Evolutionary conservation across 2,797 vertebrate genomes (phyloP), one percentile per base, ranked within the genome.

Genomic region (Sciurus carolinensis): DNA sequence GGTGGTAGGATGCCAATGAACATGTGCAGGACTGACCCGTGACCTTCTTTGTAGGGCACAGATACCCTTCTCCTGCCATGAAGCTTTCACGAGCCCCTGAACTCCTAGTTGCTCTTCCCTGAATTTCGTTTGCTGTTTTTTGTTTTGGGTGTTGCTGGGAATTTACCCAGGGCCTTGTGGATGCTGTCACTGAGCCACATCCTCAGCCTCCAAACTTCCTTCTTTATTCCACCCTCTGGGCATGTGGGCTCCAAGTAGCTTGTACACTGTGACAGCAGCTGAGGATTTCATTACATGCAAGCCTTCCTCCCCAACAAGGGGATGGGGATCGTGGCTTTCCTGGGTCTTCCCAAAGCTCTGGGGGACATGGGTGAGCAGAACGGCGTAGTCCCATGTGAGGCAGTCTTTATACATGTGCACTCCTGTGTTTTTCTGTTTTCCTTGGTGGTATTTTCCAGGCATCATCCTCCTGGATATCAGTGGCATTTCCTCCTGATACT

Each of bases 21-120:
- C n/a, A 4, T 0, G 0, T 71, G 15, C 26, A 33, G 44, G 80
- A 10, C 26, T 22, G 9, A 50, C n/a, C 67, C 36, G 20, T 76
- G 66, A 67, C 42, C 91, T 92, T 52, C 42, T 30, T 76, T 36
- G 57, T 39, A 69, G 71, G 7, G 28, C 10, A 20, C 26, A 22
- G 33, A 20, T 57, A 15, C 5, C n/a, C n/a, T 20, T 7, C 57
- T 76, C 26, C 73, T 17, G 28, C 71, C 4, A 0, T 0, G 26
- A 79, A 24, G 5, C 52, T 59, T 28, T 72, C 15, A 4, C 0
- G 14, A 4, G 42, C 52, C 26, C 50, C n/a, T 81, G 12, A n/a
- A 12, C 18, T 33, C 24, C 84, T n/a, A 33, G 26, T 2, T 52
- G 26, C 76, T 82, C 47, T 67, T 95, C 76, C 67, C 59, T 82